Evolutionary conservation across 2,113 vertebrate species (phyloP).

Genomic region (Psettodes erumei): DNA sequence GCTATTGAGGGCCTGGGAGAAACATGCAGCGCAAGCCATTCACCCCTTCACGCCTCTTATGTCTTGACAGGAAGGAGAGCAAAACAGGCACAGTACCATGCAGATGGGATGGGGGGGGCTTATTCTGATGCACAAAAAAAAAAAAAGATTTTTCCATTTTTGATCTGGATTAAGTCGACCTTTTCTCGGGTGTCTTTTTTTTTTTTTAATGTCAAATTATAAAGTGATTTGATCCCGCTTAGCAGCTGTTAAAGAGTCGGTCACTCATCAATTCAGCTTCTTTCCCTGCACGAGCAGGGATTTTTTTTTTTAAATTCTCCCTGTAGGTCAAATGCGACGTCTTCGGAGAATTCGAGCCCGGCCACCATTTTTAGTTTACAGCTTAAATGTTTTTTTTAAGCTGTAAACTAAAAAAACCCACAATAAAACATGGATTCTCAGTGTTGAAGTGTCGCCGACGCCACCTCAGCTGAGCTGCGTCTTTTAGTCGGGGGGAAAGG

Average conservation of each 20-base stretch:
- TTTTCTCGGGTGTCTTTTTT: constrained; percentile 16
- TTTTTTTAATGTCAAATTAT: constrained; percentile 17
- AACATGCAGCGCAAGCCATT: constrained; percentile 55
- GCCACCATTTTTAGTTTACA: constrained; percentile 12
- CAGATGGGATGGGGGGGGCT: too few species aligned
- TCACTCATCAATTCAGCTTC: background rate
- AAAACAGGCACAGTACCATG: constrained; percentile 7
- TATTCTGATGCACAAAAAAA: constrained; percentile 4
- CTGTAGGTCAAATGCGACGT: constrained; percentile 37
- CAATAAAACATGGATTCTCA: too few species aligned
- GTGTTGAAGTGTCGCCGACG: background rate
- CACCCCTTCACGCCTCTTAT: constrained; percentile 39
- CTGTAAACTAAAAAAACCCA: too few species aligned
- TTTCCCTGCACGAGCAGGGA: too few species aligned
- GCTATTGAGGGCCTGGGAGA: constrained; percentile 66
- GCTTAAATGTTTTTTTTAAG: background rate
- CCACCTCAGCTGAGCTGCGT: constrained; percentile 17
- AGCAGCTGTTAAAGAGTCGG: constrained; percentile 2
- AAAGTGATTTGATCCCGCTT: constrained; percentile 24
- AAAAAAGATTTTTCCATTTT: constrained; percentile 3
- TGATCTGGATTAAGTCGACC: background rate
- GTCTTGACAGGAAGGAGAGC: constrained; percentile 43
- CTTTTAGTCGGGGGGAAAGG: constrained; percentile 43
- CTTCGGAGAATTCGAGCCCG: background rate
- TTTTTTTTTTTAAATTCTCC: constrained; percentile 26